Evolutionary conservation across 2,113 vertebrate genomes (phyloP).

Genomic region (Salvator merianae): DNA sequence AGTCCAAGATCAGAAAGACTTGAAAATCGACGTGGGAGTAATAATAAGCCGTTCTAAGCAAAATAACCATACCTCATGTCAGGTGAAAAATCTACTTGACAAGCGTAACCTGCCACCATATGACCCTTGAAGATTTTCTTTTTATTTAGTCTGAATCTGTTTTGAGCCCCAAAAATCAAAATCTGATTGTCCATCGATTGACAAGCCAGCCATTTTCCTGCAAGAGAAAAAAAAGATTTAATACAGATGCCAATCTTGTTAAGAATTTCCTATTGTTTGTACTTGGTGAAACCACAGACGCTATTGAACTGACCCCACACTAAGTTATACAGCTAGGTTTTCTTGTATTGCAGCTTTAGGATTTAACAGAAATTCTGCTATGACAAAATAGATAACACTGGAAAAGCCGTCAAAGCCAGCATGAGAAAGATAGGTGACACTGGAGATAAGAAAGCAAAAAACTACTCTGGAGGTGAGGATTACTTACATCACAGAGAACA

Average conservation of each 20-base stretch:
- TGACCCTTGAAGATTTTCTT: constrained; percentile 99
- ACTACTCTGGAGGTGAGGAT: background rate
- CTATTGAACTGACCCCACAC: background rate
- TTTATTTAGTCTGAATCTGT: constrained; percentile 98
- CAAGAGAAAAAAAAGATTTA: constrained; percentile 19
- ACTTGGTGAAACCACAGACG: background rate
- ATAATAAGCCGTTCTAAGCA: background rate
- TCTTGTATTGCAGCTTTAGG: background rate
- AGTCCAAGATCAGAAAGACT: background rate
- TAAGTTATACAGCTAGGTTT: background rate
- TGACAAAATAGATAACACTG: background rate
- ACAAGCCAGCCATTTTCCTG: constrained; percentile 97
- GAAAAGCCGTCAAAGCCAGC: background rate
- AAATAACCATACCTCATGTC: constrained; percentile 90
- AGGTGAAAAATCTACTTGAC: constrained; percentile 98
- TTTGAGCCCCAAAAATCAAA: constrained; percentile 97
- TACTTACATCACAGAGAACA: background rate
- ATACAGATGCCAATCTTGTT: constrained; percentile 6
- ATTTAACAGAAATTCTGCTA: background rate
- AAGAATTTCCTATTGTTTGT: background rate
- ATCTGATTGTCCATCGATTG: constrained; percentile 99
- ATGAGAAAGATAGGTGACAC: background rate
- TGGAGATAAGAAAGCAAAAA: background rate
- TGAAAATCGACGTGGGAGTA: background rate
- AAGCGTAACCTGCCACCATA: constrained; percentile 98